A percentile compares a stretch with the other conserved stretches of the same genome.
Conservation (phyloP, 2,888 invertebrate genomes). For the Elaeidobius kamerunicus region DNA sequence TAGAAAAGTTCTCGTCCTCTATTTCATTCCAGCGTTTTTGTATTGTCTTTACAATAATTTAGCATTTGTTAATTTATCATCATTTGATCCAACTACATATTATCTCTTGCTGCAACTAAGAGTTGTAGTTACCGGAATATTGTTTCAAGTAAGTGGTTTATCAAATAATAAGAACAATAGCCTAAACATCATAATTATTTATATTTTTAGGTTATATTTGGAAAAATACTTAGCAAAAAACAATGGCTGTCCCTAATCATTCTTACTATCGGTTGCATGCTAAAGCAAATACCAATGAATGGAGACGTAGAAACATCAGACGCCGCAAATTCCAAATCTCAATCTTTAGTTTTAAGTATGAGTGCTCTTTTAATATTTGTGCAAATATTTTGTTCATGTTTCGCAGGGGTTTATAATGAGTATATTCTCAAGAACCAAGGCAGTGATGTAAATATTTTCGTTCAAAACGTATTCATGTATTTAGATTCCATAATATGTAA, state of each 20-base stretch:
- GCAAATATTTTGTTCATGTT: conserved; percentile 86
- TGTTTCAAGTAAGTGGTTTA: conserved; percentile 87
- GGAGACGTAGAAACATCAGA: conserved; percentile 16
- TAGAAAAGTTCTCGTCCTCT: conserved; percentile 67
- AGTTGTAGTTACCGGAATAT: conserved; percentile 87
- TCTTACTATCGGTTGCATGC: conserved; percentile 84
- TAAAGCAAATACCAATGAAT: conserved; percentile 73
- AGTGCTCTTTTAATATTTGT: conserved; percentile 66
- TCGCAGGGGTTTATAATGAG: conserved; percentile 96
- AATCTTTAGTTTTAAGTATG: conserved; percentile 53
- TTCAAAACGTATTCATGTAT: conserved; percentile 96
- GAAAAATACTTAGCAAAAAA: conserved; percentile 70
- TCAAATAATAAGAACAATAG: too few relatives aligned
- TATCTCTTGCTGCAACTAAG: conserved; percentile 85
- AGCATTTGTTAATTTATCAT: conserved; percentile 84
- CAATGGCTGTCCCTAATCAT: conserved; percentile 91
- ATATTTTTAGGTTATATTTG: conserved; percentile 73
- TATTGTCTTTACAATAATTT: conserved; percentile 96
- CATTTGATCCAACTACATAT: conserved; percentile 93
- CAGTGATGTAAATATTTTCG: conserved; percentile 79
- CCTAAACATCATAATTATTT: conserved; percentile 2
- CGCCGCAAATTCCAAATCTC: conserved; percentile 43
- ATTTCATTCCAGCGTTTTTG: conserved; percentile 86
- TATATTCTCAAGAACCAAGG: conserved; percentile 86
- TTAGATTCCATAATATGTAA: conserved; percentile 92